These are phyloP conservation scores for Noctilio leporinus DNA, from an alignment of 2,113 vertebrate species.

Conservation along the genomic window DNA sequence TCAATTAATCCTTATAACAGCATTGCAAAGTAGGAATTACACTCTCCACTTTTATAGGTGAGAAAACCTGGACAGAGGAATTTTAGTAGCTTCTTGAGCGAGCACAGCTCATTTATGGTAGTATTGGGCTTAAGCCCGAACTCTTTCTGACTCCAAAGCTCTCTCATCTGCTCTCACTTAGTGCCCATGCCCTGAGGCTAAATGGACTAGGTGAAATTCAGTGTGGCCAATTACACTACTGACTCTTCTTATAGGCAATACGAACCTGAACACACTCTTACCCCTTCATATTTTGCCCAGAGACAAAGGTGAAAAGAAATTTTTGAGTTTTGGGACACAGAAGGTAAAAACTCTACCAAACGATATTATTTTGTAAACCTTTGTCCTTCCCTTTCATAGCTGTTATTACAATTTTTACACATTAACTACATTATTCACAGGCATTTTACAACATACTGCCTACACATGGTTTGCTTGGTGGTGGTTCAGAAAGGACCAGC, in stretches of 20 bases:
- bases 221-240: not conserved
- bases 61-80: not conserved
- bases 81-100: not conserved
- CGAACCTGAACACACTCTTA: not conserved
- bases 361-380: not conserved
- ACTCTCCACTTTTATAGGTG: not conserved
- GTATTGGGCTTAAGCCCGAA: not conserved
- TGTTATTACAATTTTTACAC: not conserved
- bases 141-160: not conserved
- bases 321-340: not conserved
- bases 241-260: not conserved
- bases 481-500: not conserved
- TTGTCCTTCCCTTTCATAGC: not conserved
- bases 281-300: not conserved
- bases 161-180: not conserved
- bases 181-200: not conserved
- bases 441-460: not conserved
- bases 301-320: not conserved
- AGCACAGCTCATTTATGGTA: not conserved
- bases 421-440: not conserved
- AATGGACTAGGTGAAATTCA: not conserved
- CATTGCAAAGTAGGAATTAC: not conserved
- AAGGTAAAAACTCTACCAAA: not conserved
- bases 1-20: not conserved
- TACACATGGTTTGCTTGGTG: not conserved